phyloP scores from a whole-genome alignment of 1,140 invertebrate genomes.

The Gryon sp. region DNA sequence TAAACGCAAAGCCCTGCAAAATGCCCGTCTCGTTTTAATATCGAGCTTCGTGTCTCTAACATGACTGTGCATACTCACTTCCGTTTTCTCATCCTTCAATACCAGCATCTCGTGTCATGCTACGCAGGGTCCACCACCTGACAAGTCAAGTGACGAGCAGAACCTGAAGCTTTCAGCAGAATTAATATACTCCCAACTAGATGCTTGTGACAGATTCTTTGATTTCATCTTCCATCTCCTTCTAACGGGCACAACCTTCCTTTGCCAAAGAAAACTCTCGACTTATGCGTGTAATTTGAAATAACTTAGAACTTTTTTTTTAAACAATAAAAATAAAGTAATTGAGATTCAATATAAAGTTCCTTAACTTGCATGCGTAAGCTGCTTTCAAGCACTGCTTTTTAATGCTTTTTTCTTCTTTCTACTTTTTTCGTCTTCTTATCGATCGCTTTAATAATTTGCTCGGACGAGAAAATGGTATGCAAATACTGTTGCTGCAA shows the following conservation, averaged over 20 bases:
- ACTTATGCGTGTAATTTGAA: slow-evolving; percentile 5
- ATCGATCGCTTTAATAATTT: slow-evolving; percentile 26
- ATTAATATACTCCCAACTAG: slow-evolving; percentile 67
- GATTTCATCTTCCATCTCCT: slow-evolving; percentile 25
- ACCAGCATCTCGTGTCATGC: slow-evolving; percentile 19
- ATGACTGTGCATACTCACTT: slow-evolving; percentile 12
- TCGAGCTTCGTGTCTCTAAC: slow-evolving; percentile 66
- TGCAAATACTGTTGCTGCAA: slow-evolving; percentile 6
- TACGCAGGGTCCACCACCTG: slow-evolving; percentile 21
- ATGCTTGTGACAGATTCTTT: slow-evolving; percentile 62
- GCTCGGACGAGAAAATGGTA: slow-evolving; percentile 5
- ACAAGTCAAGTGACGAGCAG: slow-evolving; percentile 36
- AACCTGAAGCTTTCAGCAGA: slow-evolving; percentile 71
- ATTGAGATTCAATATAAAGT: slow-evolving; percentile 8
- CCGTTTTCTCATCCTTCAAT: slow-evolving; percentile 24
- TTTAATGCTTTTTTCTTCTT: neutral
- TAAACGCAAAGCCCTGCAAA: slow-evolving; percentile 62
- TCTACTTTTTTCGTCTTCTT: too few species aligned
- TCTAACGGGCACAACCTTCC: too few species aligned
- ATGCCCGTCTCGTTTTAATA: slow-evolving; percentile 63
- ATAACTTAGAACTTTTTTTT: too few species aligned
- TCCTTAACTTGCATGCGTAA: neutral
- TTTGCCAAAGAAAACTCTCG: too few species aligned
- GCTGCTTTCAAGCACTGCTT: neutral
- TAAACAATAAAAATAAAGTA: too few species aligned